Evolutionary conservation across 2,113 vertebrate genomes (phyloP), one percentile per base, ranked within the genome.

Genomic region (Paradisaea rubra): DNA sequence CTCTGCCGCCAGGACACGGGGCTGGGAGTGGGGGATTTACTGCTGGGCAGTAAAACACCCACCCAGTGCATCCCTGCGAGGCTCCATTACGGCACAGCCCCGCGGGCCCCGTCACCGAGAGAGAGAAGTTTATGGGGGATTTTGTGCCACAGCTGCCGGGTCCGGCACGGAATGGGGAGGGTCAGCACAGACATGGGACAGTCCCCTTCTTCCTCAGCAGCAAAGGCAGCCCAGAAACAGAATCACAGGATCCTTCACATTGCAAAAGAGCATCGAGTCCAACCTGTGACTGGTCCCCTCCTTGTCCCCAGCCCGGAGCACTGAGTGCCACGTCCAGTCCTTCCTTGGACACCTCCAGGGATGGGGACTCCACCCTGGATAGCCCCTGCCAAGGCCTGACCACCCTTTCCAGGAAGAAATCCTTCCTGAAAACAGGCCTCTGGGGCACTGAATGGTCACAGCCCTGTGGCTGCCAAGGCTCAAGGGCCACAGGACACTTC

Each of bases 401-500:
- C 10, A 1, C 16, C 31, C 21, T 44, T 35, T 17, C 42, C 71
- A 42, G 1, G 19, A 1, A 7, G 28, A 33, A 28, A 61, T 15
- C 13, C 39, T 5, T 13, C 7, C 84, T 20, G 54, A 0, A 4
- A 10, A 27, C 5, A 18, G 21, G 53, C 57, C 30, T 56, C 86
- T 71, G 82, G 21, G 49, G 54, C 37, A 28, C 59, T 0, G 1
- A 19, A 2, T 3, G 56, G 7, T 11, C 3, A 13, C 8, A 8
- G 15, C 16, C 31, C 15, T 44, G 8, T 1, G 0, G 7, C 45
- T 14, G 10, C 3, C 18, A 5, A 8, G 16, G 65, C 74, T 35
- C 1, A 0, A 20, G 76, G n/a, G 54, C 27, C 64, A 11, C 3
- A 3, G 76, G 44, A 35, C 6, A 7, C 1, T 4, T 6, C 70